phyloP scores from a whole-genome alignment of 2,888 invertebrate species.

The Monopis laevigella region DNA sequence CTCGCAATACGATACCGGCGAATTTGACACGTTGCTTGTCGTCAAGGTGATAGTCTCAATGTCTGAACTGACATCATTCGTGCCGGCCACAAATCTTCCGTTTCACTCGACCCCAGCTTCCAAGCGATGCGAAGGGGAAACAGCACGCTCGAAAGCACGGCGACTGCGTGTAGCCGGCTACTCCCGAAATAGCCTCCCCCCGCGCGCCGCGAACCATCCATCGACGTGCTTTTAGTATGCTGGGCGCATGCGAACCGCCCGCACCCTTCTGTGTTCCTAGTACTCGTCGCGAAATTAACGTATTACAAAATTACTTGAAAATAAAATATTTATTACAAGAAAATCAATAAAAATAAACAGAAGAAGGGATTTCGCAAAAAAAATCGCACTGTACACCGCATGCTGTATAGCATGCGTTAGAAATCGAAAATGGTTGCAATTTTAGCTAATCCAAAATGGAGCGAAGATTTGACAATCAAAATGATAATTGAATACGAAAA shows the following conservation, averaged over 20 bases:
- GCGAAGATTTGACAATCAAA: slow-evolving; percentile 60
- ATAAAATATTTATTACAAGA: background rate
- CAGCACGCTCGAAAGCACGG: slow-evolving; percentile 65
- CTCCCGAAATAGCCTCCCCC: slow-evolving; percentile 63
- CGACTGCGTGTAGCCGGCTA: slow-evolving; percentile 47
- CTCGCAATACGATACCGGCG: too few species aligned
- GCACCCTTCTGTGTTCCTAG: slow-evolving; percentile 60
- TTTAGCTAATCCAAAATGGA: slow-evolving; percentile 62
- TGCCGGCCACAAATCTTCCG: slow-evolving; percentile 60
- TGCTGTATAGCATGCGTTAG: slow-evolving; percentile 31
- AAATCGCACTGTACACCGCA: slow-evolving; percentile 14
- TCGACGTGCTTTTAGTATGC: slow-evolving; percentile 69
- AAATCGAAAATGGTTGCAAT: slow-evolving; percentile 51
- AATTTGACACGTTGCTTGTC: slow-evolving; percentile 8
- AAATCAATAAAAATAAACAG: slow-evolving; percentile 15
- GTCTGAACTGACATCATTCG: slow-evolving; percentile 27
- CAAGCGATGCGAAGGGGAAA: slow-evolving; percentile 56
- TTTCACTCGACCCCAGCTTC: slow-evolving; percentile 64
- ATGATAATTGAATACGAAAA: slow-evolving; percentile 63
- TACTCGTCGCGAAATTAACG: slow-evolving; percentile 21
- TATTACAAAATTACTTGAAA: background rate
- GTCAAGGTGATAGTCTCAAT: slow-evolving; percentile 9
- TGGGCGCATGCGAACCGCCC: slow-evolving; percentile 68
- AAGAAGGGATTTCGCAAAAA: slow-evolving; percentile 38
- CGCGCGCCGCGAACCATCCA: slow-evolving; percentile 46